These are phyloP conservation scores for Rhyzopertha dominica DNA, from an alignment of 1,140 invertebrate species.

Conservation along the genomic window DNA sequence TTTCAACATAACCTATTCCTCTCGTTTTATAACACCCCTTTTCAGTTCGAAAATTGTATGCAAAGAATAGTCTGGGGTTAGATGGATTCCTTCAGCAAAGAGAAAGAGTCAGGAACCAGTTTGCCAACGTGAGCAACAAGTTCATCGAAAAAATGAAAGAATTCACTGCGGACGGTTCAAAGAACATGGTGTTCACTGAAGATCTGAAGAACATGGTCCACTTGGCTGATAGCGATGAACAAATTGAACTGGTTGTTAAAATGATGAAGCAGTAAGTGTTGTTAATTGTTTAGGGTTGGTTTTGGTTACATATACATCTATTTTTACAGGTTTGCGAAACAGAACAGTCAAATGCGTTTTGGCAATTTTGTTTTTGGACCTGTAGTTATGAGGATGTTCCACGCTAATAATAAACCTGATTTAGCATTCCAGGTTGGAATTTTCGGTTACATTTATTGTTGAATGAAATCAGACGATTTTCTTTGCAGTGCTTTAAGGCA, in stretches of 20 bases:
- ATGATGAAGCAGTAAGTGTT: conserved; percentile 61
- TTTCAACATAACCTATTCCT: too few species aligned
- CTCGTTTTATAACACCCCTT: conserved; percentile 10
- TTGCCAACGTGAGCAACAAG: conserved; percentile 54
- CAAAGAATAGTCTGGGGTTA: conserved; percentile 54
- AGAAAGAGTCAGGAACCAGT: conserved; percentile 52
- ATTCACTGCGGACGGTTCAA: conserved; percentile 49
- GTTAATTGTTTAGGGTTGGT: conserved; percentile 7
- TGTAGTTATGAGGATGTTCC: conserved; percentile 73
- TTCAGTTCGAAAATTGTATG: conserved; percentile 53
- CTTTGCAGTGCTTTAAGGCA: conserved; percentile 60
- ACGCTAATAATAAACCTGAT: conserved; percentile 64
- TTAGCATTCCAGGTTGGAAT: conserved; percentile 55
- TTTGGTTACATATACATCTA: conserved; percentile 9
- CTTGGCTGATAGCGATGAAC: conserved; percentile 54
- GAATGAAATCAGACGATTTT: conserved; percentile 4
- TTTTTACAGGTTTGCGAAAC: conserved; percentile 61
- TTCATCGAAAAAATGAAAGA: conserved; percentile 65
- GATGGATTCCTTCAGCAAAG: conserved; percentile 53
- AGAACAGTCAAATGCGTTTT: conserved; percentile 68
- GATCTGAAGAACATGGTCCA: conserved; percentile 79
- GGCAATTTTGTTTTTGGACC: conserved; percentile 77
- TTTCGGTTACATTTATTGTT: conserved; percentile 15
- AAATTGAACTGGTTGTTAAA: conserved; percentile 58
- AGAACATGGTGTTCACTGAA: conserved; percentile 74